Evolutionary conservation across 2,888 invertebrate species (phyloP), one percentile per base, ranked within the genome.

Genomic region (Abscondita cerata): DNA sequence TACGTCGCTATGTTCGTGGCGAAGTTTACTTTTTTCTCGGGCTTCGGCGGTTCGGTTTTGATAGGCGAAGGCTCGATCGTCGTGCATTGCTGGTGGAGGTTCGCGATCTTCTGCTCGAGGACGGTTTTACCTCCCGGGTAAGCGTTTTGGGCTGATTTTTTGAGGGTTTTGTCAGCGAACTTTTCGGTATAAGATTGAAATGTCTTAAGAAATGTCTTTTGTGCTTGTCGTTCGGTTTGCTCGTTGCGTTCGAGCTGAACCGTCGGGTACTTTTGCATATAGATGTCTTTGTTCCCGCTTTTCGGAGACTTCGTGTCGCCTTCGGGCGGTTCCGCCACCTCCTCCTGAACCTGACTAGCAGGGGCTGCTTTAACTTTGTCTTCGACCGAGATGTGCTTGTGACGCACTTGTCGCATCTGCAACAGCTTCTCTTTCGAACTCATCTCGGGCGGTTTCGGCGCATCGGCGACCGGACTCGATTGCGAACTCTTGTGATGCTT

Each of bases 371-470:
- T 6, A 6, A 25, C 66, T 66, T 76, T 77, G 12, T 78, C 77
- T 19, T 77, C 78, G 8, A 66, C 70, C 1, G 68, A 58, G 4
- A 75, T 65, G 20, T 74, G 75, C 64, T 81, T 80, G 46, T 80
- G 81, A 25, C 82, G 68, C 0, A 81, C 77, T 59, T 80, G 79
- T 50, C 82, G 71, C 80, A 82, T 79, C 68, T 82, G 81, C 16
- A 80, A 63, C 13, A 80, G 62, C 54, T 79, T 78, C 62, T 81
- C 82, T 68, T 81, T 81, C 3, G 75, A 71, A 52, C 74, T 76
- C 41, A 61, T 5, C 19, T 62, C 63, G 12, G 34, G 40, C 9
- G 40, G 9, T 16, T 52, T 62, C 1, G 34, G 59, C 59, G 13
- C 46, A 36, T 57, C 46, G 44, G 52, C 46, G 51, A 51, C 12